phyloP scores from a whole-genome alignment of 2,113 vertebrate genomes.

The Poecilia latipinna region DNA sequence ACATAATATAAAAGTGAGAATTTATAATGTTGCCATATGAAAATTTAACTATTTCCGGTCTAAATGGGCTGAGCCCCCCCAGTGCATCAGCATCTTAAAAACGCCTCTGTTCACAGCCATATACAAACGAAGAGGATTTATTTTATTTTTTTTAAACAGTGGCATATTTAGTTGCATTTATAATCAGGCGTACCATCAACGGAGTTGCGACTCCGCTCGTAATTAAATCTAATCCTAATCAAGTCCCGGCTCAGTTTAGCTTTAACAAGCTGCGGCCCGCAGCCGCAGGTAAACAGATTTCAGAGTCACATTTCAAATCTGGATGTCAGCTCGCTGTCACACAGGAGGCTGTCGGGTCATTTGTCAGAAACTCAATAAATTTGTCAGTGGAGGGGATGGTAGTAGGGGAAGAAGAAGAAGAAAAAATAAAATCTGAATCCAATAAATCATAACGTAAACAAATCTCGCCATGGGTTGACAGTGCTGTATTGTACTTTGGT shows the following conservation, averaged over 20 bases:
- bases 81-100: neutral
- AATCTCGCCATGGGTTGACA: slow-evolving; percentile 66
- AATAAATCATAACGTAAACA: slow-evolving; percentile 75
- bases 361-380: slow-evolving; percentile 70
- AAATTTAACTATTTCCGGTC: neutral
- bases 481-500: slow-evolving; percentile 63
- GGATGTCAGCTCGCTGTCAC: slow-evolving; percentile 59
- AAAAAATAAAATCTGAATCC: slow-evolving; percentile 46
- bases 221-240: slow-evolving; percentile 2
- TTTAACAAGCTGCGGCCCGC: neutral
- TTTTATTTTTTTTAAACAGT: neutral
- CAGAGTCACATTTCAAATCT: slow-evolving; percentile 30
- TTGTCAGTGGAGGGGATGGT: slow-evolving; percentile 48
- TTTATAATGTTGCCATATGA: neutral
- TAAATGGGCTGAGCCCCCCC: neutral
- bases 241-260: slow-evolving; percentile 10
- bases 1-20: neutral
- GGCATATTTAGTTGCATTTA: neutral
- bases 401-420: neutral
- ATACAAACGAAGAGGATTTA: neutral
- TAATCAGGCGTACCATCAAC: neutral
- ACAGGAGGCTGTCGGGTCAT: slow-evolving; percentile 51
- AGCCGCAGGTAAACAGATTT: slow-evolving; percentile 48
- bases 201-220: neutral
- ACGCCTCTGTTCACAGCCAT: neutral